These are phyloP conservation scores for Parnassius mnemosyne DNA, from an alignment of 2,888 invertebrate species.

Conservation along the genomic window DNA sequence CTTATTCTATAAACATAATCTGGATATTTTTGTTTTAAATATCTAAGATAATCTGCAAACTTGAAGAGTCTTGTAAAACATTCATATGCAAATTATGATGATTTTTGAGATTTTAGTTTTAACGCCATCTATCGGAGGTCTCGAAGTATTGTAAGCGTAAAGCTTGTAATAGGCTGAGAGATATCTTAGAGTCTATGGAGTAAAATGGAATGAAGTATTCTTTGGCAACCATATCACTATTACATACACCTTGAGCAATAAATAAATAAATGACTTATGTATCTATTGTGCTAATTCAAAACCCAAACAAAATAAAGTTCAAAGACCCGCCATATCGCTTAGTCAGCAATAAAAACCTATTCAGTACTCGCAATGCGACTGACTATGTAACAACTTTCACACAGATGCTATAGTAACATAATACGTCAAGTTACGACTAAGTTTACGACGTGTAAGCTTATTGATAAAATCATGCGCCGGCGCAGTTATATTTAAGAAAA, in stretches of 20 bases:
- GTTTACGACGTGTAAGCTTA: constrained; percentile 26
- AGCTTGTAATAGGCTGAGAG: too few species aligned
- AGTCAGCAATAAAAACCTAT: constrained; percentile 19
- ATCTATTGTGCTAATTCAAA: not conserved
- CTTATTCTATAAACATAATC: too few species aligned
- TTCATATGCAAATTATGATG: too few species aligned
- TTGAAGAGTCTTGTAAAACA: too few species aligned
- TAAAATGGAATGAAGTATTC: too few species aligned
- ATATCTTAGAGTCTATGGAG: too few species aligned
- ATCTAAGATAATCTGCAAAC: too few species aligned
- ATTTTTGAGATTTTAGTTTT: too few species aligned
- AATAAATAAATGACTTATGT: not conserved
- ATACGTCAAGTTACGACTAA: constrained; percentile 22
- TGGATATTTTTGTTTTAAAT: too few species aligned
- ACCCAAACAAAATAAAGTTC: constrained; percentile 14
- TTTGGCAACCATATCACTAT: too few species aligned
- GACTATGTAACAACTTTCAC: constrained; percentile 17
- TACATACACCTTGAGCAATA: not conserved
- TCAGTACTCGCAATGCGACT: constrained; percentile 18
- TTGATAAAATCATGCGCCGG: constrained; percentile 24
- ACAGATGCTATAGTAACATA: constrained; percentile 22
- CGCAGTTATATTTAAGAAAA: constrained; percentile 10
- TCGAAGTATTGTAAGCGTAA: too few species aligned
- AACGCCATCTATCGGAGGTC: too few species aligned
- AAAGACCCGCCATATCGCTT: constrained; percentile 15